Percentiles rank a stretch among this genome's conserved stretches.
These are phyloP conservation scores for Nannoperca australis DNA, from an alignment of 2,797 vertebrate genomes.

Conservation along the genomic window DNA sequence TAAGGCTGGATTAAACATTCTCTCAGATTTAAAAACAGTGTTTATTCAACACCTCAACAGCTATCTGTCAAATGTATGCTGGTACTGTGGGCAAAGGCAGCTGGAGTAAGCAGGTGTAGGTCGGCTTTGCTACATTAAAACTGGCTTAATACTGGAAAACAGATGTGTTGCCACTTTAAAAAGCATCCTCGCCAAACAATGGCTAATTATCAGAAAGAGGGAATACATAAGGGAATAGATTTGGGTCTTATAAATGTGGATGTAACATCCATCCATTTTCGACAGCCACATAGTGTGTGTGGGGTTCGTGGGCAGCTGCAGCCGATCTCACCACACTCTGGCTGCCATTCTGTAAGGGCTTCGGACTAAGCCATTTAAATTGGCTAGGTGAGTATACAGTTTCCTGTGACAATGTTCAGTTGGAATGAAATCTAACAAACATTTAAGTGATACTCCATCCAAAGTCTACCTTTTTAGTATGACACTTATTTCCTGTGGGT, in stretches of 20 bases:
- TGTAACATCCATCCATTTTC: background rate
- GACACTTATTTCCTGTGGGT: background rate
- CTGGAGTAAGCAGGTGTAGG: conserved; percentile 26
- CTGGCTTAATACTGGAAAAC: conserved; percentile 22
- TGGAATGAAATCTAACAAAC: conserved; percentile 16
- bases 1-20: conserved; percentile 51
- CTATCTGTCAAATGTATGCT: conserved; percentile 1
- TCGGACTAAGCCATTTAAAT: background rate
- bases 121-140: conserved; percentile 13
- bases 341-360: background rate
- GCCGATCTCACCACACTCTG: background rate
- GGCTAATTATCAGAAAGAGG: conserved; percentile 10
- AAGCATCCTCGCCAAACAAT: background rate
- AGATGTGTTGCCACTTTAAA: conserved; percentile 28
- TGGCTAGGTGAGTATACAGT: background rate
- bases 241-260: background rate
- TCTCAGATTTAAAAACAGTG: conserved; percentile 16
- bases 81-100: background rate
- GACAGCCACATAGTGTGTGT: background rate
- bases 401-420: conserved; percentile 11
- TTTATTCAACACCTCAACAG: conserved; percentile 38
- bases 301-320: conserved; percentile 9
- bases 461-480: background rate
- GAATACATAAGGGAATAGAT: background rate
- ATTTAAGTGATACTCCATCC: conserved; percentile 16